phyloP scores from a whole-genome alignment of 2,797 vertebrate species.

The Pantherophis vulpinus region DNA sequence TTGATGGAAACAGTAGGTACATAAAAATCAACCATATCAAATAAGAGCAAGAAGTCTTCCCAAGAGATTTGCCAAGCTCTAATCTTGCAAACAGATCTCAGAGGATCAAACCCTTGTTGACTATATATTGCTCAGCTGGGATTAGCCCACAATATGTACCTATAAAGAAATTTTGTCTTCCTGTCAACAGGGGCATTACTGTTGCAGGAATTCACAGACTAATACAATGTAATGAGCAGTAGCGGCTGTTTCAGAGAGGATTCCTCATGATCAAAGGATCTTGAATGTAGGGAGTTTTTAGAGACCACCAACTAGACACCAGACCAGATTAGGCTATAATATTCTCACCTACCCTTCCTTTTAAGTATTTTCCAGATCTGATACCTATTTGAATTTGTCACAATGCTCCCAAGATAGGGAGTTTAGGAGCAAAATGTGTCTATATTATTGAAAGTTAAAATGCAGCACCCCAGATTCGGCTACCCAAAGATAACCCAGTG shows the following conservation, averaged over 20 bases:
- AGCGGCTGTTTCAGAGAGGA: not conserved
- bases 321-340: not conserved
- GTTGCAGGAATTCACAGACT: not conserved
- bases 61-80: not conserved
- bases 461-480: not conserved
- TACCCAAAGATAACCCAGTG: no score
- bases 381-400: not conserved
- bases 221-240: not conserved
- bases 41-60: conserved; percentile 1
- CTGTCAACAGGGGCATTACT: conserved; percentile 2
- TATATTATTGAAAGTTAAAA: not conserved
- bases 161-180: conserved; percentile 10
- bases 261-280: not conserved
- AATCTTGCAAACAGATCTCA: not conserved
- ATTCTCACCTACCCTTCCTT: not conserved
- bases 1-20: conserved; percentile 24
- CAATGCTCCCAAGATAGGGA: not conserved
- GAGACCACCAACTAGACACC: not conserved
- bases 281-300: not conserved
- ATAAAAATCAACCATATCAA: not conserved
- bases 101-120: not conserved
- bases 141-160: not conserved
- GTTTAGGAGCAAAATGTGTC: no score
- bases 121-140: not conserved
- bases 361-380: not conserved